Evolutionary conservation across 2,888 invertebrate species (phyloP), one percentile per base, ranked within the genome.

Genomic region (Eilema depressum): DNA sequence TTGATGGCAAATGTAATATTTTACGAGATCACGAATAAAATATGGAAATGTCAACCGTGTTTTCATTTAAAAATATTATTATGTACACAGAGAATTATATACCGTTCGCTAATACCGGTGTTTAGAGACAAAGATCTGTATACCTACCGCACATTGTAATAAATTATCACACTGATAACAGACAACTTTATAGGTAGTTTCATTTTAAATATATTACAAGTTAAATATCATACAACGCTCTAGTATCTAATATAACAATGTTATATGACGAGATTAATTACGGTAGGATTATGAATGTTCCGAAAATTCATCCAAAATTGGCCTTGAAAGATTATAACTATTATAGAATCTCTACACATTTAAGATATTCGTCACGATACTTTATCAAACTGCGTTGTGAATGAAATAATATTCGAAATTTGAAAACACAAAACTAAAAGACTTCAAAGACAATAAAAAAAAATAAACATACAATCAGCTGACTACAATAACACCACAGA

Each of bases 141-240:
- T 64, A 68, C n/a, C n/a, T 63, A 65, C 60, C 66, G 60, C 64
- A 75, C 67, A 66, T 72, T 68, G 75, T 77, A 67, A 79, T 77
- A 79, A 76, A 79, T 81, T 77, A 77, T 75, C 70, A 70, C 30
- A 14, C 23, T 69, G 79, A 75, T 81, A 81, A 78, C 66, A 76
- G 25, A 69, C 60, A 63, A 53, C 26, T 76, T 33, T 71, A 65
- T 61, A 70, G 20, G 63, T 66, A 68, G 69, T 75, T 74, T 68
- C 62, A 75, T 71, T 69, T 67, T 64, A 78, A 72, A 69, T 70
- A 71, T 71, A 76, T 71, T 62, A 60, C 62, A 59, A 72, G 72
- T 75, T 66, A 66, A 66, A 72, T 75, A 73, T 75, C 57, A 68
- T 33, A 65, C 70, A 63, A 70, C 20, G 64, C 68, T 65, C 64